phyloP scores from a whole-genome alignment of 2,113 vertebrate species.

The Pangasianodon gigas region DNA sequence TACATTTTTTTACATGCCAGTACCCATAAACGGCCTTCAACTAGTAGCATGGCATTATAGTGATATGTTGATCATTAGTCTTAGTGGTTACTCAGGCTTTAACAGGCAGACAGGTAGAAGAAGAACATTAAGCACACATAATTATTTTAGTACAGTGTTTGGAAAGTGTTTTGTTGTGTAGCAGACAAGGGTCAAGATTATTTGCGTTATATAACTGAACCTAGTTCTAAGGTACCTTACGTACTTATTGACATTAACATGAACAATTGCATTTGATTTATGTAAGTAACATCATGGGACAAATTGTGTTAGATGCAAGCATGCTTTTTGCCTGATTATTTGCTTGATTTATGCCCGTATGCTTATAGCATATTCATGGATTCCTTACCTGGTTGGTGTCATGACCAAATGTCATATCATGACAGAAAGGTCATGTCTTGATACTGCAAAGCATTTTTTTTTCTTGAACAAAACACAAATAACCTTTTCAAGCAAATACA shows the following conservation, averaged over 20 bases:
- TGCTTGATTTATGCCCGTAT: background rate
- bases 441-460: background rate
- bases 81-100: background rate
- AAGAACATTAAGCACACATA: background rate
- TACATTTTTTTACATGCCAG: background rate
- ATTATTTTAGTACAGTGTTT: background rate
- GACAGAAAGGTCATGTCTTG: background rate
- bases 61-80: background rate
- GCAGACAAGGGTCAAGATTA: background rate
- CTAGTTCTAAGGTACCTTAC: background rate
- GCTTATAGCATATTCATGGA: background rate
- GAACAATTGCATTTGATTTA: background rate
- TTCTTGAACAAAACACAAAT: background rate
- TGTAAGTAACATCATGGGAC: background rate
- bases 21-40: too few relatives aligned
- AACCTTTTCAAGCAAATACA: background rate
- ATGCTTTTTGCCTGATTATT: background rate
- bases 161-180: background rate
- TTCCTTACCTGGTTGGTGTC: constrained; percentile 38
- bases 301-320: constrained; percentile 20
- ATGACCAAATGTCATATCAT: background rate
- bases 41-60: background rate
- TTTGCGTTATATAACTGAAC: background rate
- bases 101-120: background rate
- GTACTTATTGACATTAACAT: background rate